Base-by-base conservation (phyloP, 2,888 invertebrate species). In the Oligia strigilis region DNA sequence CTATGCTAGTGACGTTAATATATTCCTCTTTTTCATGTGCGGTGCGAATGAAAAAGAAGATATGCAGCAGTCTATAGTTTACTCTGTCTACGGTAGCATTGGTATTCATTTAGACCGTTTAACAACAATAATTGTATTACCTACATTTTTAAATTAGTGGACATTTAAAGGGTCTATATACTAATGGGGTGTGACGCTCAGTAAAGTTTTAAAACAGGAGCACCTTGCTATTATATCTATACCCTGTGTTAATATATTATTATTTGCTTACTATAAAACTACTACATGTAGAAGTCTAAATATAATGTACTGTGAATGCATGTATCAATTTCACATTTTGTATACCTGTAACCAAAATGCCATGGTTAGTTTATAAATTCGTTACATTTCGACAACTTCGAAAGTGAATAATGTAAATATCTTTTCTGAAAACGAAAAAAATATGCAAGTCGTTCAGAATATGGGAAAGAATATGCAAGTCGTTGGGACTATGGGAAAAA, bases 191-290 rank as follows among this genome's bases (percentile, higher is more conserved):
- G 83, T 81, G 19, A 77, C 65, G 81, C 83, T 84, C 81, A 80
- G 66, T 81, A 86, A 71, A 80, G 69, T 87, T 73, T 55, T 66
- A 23, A 73, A 82, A 76, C 77, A 64, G 69, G 79, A 89, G 88
- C 88, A 88, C 88, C 88, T 88, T 67, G 69, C 71, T 80, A 80
- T 86, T 78, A 84, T 55, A 81, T 64, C 74, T 89, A 88, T 88
- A 88, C 88, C 88, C 88, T 88, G 88, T 88, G 76, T 87, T 64
- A 49, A 77, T 77, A 71, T 84, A 81, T 82, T 75, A 81, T 71
- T 80, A 88, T 81, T 71, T 84, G 69, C 86, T 88, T 89, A 88
- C 2, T 77, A 79, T 81, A 83, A 81, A 89, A 80, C 72, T 69
- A 81, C 71, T 80, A 78, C 55, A 78, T 40, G 71, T 43, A 81